Percentiles rank a stretch among this genome's conserved stretches.
These are phyloP conservation scores for Lepidochitona cinerea DNA, from an alignment of 2,888 invertebrate genomes.

Conservation along the genomic window DNA sequence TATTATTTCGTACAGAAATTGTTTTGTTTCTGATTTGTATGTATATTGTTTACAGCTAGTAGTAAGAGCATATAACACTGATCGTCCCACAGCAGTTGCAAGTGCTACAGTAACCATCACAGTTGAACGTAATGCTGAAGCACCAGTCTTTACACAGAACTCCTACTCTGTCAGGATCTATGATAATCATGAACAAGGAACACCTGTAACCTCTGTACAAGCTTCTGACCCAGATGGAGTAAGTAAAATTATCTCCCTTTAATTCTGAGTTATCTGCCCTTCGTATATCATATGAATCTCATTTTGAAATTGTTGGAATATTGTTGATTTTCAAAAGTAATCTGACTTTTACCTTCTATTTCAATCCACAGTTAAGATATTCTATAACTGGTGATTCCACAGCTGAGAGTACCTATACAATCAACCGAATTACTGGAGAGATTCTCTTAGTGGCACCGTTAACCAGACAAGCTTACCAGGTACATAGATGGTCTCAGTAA, in stretches of 20 bases:
- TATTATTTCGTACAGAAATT: no score
- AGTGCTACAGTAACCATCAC: constrained; percentile 36
- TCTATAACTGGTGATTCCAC: background rate
- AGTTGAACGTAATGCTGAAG: constrained; percentile 45
- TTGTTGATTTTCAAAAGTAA: no score
- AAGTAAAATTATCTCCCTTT: no score
- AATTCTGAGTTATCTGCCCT: no score
- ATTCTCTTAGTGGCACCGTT: background rate
- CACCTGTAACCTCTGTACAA: constrained; percentile 40
- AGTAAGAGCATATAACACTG: constrained; percentile 47
- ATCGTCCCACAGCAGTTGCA: constrained; percentile 36
- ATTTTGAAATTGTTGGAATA: no score
- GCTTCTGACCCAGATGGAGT: constrained; percentile 46
- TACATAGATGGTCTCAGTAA: background rate
- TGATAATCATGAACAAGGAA: constrained; percentile 30
- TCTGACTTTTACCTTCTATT: no score
- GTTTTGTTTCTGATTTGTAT: no score
- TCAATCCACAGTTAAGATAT: background rate
- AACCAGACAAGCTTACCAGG: background rate
- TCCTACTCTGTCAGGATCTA: constrained; percentile 40
- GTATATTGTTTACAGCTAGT: constrained; percentile 32
- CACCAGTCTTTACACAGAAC: constrained; percentile 9
- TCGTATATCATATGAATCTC: no score
- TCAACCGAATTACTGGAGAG: background rate
- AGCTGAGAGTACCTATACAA: background rate